Base-by-base conservation (phyloP, 2,888 invertebrate genomes). In the Tipula vernalis region DNA sequence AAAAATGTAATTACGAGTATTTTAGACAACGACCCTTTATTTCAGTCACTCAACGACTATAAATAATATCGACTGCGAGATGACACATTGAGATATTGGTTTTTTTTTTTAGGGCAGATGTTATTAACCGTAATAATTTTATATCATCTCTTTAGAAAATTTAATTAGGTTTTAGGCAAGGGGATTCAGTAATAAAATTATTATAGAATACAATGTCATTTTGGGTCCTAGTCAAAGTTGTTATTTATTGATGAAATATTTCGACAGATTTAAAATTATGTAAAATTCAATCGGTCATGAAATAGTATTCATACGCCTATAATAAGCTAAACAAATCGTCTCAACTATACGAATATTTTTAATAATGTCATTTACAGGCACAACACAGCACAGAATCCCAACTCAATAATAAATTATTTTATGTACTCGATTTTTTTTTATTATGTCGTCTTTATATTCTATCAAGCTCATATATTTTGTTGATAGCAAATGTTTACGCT, bases 41-140 rank as follows among this genome's bases (percentile, higher is more conserved):
- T 71, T 28, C 71, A 28, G 6, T 57, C 51, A 5, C 51, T 5
- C 51, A 57, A 8, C 8, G 28, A 71, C 10, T 12, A 18, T 51
- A 71, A 28, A 71, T 28, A 71, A 71, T 28, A 28, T n/a, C 18
- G 18, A 71, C 28, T 71, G 71, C 28, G 71, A 71, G 71, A 71
- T 71, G 71, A 71, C 71, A 71, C 71, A 71, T 71, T 71, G 71
- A 71, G 71, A 71, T 71, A 71, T 71, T 71, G 71, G n/a, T n/a
- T n/a, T n/a, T 71, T 71, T 71, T 28, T 71, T 71, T 71, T 71
- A 71, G 28, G 71, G 28, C 71, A 71, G 71, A 71, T 71, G 71
- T 71, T 71, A 28, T 71, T 28, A 71, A 71, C 71, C 71, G 71
- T 71, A 71, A 71, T 28, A 71, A 71, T 71, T 71, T 71, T 71